phyloP scores from a whole-genome alignment of 2,888 invertebrate species.

The Oligia fasciuncula region DNA sequence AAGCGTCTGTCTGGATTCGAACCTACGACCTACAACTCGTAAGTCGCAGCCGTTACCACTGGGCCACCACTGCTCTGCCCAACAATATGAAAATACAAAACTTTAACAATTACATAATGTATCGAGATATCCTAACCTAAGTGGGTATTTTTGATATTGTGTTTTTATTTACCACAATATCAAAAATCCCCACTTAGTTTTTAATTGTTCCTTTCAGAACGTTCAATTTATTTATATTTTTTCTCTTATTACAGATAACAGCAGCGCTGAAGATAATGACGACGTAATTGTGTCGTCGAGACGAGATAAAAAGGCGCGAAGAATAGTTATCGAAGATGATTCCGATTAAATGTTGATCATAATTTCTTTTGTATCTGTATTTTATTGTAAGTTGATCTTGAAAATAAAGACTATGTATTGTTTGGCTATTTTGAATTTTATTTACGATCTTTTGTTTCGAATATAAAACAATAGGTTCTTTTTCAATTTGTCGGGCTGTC shows the following conservation, averaged over 20 bases:
- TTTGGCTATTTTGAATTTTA: slow-evolving; percentile 21
- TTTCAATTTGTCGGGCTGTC: background rate
- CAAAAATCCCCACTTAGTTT: slow-evolving; percentile 13
- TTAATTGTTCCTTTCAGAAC: slow-evolving; percentile 32
- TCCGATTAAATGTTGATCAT: slow-evolving; percentile 76
- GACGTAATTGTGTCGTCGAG: slow-evolving; percentile 76
- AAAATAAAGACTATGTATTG: slow-evolving; percentile 45
- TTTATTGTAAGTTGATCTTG: slow-evolving; percentile 56
- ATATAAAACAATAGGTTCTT: background rate
- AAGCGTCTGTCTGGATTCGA: too few species aligned
- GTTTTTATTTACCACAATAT: background rate
- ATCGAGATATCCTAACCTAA: too few species aligned
- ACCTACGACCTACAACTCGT: background rate
- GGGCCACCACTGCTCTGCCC: background rate
- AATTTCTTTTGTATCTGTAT: slow-evolving; percentile 35
- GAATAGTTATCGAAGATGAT: slow-evolving; percentile 84
- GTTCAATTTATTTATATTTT: slow-evolving; percentile 29
- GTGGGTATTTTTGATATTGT: too few species aligned
- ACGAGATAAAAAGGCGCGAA: slow-evolving; percentile 78
- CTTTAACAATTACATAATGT: background rate
- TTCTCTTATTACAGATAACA: slow-evolving; percentile 74
- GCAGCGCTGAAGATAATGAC: slow-evolving; percentile 77
- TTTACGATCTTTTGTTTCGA: background rate
- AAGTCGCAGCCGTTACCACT: too few species aligned
- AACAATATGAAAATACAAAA: background rate